phyloP scores from a whole-genome alignment of 2,113 vertebrate genomes.

The Maccullochella peelii region DNA sequence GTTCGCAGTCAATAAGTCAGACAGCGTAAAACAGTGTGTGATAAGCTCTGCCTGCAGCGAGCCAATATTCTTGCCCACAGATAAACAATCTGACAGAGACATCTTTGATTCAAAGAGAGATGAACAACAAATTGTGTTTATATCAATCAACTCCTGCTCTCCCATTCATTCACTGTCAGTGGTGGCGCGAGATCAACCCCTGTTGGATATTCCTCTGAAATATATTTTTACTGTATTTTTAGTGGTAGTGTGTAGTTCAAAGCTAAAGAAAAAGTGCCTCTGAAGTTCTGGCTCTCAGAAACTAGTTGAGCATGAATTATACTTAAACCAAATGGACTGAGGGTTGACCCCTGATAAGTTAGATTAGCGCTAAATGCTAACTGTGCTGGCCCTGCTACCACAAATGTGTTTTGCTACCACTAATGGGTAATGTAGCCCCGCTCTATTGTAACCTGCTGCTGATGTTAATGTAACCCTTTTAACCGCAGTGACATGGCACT shows the following conservation, averaged over 20 bases:
- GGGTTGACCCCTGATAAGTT: conserved; percentile 46
- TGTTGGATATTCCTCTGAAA: conserved; percentile 26
- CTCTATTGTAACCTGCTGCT: conserved; percentile 65
- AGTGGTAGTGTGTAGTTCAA: not conserved
- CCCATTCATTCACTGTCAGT: conserved; percentile 14
- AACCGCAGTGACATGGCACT: conserved; percentile 64
- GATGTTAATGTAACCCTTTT: conserved; percentile 71
- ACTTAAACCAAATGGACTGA: conserved; percentile 52
- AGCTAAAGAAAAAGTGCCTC: conserved; percentile 14
- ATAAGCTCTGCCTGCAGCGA: conserved; percentile 47
- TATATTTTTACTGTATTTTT: conserved; percentile 14
- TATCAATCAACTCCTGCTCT: conserved; percentile 42
- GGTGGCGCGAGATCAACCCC: conserved; percentile 12
- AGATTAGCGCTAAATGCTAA: conserved; percentile 56
- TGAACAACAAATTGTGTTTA: conserved; percentile 66
- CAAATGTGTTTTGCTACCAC: conserved; percentile 67
- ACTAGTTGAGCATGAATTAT: conserved; percentile 45
- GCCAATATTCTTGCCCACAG: conserved; percentile 56
- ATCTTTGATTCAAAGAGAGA: conserved; percentile 62
- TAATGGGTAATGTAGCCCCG: conserved; percentile 63
- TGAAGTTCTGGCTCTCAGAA: conserved; percentile 49
- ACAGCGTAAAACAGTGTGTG: conserved; percentile 67
- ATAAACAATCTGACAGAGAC: conserved; percentile 73
- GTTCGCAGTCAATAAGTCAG: conserved; percentile 77
- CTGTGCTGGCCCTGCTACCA: conserved; percentile 35